These are phyloP conservation scores for Isichthys henryi DNA, from an alignment of 2,113 vertebrate species.

Conservation along the genomic window DNA sequence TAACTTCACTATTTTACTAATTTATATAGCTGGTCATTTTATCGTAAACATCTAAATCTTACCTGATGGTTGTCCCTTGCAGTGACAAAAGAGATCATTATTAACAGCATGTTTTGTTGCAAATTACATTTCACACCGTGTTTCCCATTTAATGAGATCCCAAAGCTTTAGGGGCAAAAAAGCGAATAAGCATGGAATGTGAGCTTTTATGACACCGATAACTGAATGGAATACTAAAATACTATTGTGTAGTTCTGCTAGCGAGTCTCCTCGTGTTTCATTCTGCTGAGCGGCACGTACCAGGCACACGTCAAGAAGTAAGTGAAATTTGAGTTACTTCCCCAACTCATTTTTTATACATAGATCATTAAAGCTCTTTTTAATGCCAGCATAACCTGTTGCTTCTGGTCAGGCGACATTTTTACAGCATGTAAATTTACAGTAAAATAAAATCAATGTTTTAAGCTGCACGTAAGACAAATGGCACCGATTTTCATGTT, in stretches of 20 bases:
- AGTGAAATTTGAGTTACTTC: conserved; percentile 22
- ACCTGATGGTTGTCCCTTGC: conserved; percentile 15
- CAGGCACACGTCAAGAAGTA: conserved; percentile 29
- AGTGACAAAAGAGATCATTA: conserved; percentile 21
- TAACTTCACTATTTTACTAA: conserved; percentile 29
- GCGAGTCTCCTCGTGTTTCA: conserved; percentile 41
- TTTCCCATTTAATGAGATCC: conserved; percentile 12
- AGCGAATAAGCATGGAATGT: conserved; percentile 2
- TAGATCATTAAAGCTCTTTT: conserved; percentile 16
- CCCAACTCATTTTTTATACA: conserved; percentile 14
- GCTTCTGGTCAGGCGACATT: not conserved
- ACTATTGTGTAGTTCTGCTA: conserved; percentile 25
- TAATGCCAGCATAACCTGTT: conserved; percentile 18
- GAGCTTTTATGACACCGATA: conserved; percentile 25
- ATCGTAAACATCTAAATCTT: conserved; percentile 49
- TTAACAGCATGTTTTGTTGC: conserved; percentile 7
- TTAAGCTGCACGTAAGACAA: not conserved
- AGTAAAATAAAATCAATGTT: not conserved
- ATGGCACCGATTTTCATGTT: not conserved
- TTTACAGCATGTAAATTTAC: not conserved
- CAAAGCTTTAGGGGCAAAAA: conserved; percentile 17
- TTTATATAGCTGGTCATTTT: not conserved
- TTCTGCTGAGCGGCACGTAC: conserved; percentile 28
- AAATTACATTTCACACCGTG: conserved; percentile 17
- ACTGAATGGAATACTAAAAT: conserved; percentile 30